Conservation (phyloP, 2,113 vertebrate species). For the Calidris pygmaea region DNA sequence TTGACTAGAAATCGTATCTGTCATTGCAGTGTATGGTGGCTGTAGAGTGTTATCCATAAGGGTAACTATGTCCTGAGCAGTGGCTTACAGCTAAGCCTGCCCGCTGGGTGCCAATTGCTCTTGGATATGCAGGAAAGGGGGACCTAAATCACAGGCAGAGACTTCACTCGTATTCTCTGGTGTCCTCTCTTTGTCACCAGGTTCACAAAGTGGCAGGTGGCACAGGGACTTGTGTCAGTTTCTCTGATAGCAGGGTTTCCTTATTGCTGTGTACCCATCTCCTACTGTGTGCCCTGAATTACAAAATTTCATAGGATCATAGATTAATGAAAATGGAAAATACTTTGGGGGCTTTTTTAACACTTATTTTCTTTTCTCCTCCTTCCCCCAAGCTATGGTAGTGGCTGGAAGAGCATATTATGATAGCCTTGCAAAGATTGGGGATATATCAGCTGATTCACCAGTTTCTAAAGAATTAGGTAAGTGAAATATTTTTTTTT, state of each 20-base stretch:
- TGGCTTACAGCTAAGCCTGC: not conserved
- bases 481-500: conserved; percentile 68
- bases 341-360: not conserved
- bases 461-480: conserved; percentile 93
- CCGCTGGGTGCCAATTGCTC: not conserved
- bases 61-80: not conserved
- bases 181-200: not conserved
- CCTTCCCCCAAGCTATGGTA: conserved; percentile 82
- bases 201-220: not conserved
- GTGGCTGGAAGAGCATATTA: conserved; percentile 91
- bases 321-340: not conserved
- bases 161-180: not conserved
- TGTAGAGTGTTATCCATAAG: not conserved
- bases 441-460: conserved; percentile 88
- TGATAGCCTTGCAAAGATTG: conserved; percentile 91
- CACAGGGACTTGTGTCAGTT: not conserved
- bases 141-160: not conserved
- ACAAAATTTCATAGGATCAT: not conserved
- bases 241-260: not conserved
- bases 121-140: not conserved
- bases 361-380: not conserved
- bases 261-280: not conserved
- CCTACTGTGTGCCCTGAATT: not conserved
- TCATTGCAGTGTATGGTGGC: not conserved
- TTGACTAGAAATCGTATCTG: not conserved